phyloP scores from a whole-genome alignment of 1,140 invertebrate genomes.

The Bilobella aurantiaca region DNA sequence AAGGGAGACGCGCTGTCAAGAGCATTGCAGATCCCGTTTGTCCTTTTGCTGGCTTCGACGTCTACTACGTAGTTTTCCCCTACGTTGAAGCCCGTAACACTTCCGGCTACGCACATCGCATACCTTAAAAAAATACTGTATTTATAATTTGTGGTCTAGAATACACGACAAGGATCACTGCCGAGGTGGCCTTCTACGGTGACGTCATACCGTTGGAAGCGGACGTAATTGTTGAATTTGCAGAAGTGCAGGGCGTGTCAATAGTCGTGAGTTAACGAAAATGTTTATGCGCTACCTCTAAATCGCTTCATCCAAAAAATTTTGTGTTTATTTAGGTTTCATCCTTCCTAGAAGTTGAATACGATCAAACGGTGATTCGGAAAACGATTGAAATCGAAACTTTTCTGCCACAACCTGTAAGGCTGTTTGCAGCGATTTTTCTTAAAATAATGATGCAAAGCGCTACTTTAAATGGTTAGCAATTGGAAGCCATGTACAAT shows the following conservation, averaged over 20 bases:
- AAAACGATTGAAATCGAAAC: constrained; percentile 28
- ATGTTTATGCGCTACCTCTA: neutral
- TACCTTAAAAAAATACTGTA: too few species aligned
- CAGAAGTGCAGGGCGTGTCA: constrained; percentile 11
- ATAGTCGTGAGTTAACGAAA: constrained; percentile 13
- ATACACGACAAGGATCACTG: constrained; percentile 21
- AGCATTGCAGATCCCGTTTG: neutral
- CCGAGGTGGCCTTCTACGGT: constrained; percentile 17
- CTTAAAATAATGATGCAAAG: too few species aligned
- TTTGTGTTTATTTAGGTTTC: constrained; percentile 8
- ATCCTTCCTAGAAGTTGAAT: neutral
- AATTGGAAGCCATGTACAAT: constrained; percentile 6
- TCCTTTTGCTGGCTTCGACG: constrained; percentile 19
- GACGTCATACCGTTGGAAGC: constrained; percentile 21
- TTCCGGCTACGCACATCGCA: too few species aligned
- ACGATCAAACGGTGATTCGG: constrained; percentile 17
- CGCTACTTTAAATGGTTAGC: constrained; percentile 10
- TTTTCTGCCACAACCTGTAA: constrained; percentile 11
- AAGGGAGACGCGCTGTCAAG: neutral
- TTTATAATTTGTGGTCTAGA: constrained; percentile 2
- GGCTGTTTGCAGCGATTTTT: neutral
- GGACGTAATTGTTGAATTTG: constrained; percentile 23
- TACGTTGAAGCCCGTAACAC: constrained; percentile 27
- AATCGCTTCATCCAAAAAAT: neutral
- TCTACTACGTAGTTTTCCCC: constrained; percentile 9